Evolutionary conservation across 2,797 vertebrate species (phyloP).

Genomic region (Orestias chungarensis): DNA sequence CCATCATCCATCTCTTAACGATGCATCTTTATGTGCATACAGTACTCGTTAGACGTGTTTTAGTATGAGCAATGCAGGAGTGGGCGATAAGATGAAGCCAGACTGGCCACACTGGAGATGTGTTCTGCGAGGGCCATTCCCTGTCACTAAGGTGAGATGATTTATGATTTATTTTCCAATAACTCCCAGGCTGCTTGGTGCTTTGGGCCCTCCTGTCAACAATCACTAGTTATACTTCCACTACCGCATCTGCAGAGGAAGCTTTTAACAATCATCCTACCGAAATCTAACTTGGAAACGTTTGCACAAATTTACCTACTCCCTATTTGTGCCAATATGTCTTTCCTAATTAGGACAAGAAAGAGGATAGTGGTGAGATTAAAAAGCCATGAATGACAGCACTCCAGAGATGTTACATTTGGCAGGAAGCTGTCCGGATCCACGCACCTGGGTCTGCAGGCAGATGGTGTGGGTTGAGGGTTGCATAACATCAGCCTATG

Average conservation of each 20-base stretch:
- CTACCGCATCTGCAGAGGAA: conserved; percentile 35
- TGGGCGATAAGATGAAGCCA: conserved; percentile 55
- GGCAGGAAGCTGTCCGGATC: conserved; percentile 73
- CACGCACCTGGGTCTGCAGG: conserved; percentile 80
- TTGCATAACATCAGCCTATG: conserved; percentile 79
- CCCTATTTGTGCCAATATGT: conserved; percentile 60
- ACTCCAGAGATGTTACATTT: conserved; percentile 73
- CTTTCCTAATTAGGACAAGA: conserved; percentile 72
- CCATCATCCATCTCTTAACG: conserved; percentile 65
- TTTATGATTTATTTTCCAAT: conserved; percentile 84
- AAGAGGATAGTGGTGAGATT: conserved; percentile 61
- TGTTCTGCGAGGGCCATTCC: conserved; percentile 65
- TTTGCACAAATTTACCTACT: conserved; percentile 49
- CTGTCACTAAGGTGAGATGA: conserved; percentile 77
- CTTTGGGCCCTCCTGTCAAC: conserved; percentile 72
- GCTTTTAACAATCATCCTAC: conserved; percentile 23
- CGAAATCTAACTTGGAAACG: conserved; percentile 48
- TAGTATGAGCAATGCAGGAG: conserved; percentile 66
- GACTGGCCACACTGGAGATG: conserved; percentile 71
- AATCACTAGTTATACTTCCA: conserved; percentile 50
- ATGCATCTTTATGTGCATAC: conserved; percentile 50
- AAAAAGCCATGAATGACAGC: conserved; percentile 77
- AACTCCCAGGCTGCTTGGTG: conserved; percentile 73
- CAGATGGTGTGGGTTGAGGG: conserved; percentile 83
- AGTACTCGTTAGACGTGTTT: conserved; percentile 64